Conservation (phyloP, 2,113 vertebrate species). For the Tenebrosternarchus preto region DNA sequence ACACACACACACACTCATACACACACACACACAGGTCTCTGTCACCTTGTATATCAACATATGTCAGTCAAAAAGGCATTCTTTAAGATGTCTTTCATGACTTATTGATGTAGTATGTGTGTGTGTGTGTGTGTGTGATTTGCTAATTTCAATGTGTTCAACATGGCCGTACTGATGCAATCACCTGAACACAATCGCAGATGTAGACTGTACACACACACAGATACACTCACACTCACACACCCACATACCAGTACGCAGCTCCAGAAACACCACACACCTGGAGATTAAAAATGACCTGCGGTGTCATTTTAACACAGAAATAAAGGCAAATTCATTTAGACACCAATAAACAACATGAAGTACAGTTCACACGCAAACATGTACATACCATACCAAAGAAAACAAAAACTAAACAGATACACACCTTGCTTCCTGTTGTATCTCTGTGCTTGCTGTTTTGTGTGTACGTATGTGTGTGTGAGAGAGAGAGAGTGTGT, state of each 20-base stretch:
- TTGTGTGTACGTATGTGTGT: slow-evolving; percentile 14
- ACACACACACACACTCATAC: slow-evolving; percentile 37
- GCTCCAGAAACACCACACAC: too few relatives aligned
- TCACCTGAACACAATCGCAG: background rate
- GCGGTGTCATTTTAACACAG: too few relatives aligned
- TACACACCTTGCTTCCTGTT: background rate
- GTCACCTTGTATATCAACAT: too few relatives aligned
- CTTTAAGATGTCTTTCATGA: background rate
- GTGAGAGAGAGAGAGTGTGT: too few relatives aligned
- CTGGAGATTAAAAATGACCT: too few relatives aligned
- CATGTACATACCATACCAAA: background rate
- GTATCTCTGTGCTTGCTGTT: slow-evolving; percentile 2
- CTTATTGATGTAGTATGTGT: slow-evolving; percentile 3
- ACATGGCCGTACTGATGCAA: background rate
- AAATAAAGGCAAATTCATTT: too few relatives aligned
- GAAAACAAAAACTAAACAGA: background rate
- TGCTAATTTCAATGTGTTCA: background rate
- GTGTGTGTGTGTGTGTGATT: slow-evolving; percentile 8
- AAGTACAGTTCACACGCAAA: background rate
- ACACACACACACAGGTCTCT: background rate
- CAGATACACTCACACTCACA: slow-evolving; percentile 1
- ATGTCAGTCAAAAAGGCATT: background rate
- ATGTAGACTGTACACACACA: background rate
- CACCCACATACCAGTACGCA: background rate
- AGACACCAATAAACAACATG: background rate